phyloP scores from a whole-genome alignment of 1,140 invertebrate species.

The Mizuhopecten yessoensis region DNA sequence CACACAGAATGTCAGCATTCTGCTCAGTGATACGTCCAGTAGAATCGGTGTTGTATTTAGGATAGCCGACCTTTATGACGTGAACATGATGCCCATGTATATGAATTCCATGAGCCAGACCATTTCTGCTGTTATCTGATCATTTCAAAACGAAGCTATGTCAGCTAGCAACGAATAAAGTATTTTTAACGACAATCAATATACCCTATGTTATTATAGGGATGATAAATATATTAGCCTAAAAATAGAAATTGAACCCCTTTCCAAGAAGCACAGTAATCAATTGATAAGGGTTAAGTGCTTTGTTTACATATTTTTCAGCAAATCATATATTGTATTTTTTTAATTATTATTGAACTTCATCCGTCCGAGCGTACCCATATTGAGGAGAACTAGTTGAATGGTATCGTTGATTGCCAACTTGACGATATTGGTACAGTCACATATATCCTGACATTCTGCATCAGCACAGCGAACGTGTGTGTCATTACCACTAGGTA shows the following conservation, averaged over 20 bases:
- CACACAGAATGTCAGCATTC: conserved; percentile 42
- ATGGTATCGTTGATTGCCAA: neutral
- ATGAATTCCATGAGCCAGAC: conserved; percentile 41
- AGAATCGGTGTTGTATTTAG: neutral
- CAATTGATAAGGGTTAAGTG: too few species aligned
- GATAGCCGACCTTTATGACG: conserved; percentile 41
- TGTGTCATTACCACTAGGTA: neutral
- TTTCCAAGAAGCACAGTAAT: too few species aligned
- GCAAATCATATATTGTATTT: too few species aligned
- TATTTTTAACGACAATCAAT: too few species aligned
- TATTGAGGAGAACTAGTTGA: neutral
- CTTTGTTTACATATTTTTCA: too few species aligned
- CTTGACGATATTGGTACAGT: conserved; percentile 8
- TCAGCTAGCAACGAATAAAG: too few species aligned
- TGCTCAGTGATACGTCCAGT: neutral
- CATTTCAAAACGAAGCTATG: too few species aligned
- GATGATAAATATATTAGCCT: too few species aligned
- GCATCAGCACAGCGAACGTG: neutral
- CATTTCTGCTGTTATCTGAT: neutral
- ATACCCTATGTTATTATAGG: too few species aligned
- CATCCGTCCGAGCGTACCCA: neutral
- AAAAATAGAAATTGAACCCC: too few species aligned
- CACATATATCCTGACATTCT: neutral
- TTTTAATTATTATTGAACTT: too few species aligned
- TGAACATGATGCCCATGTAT: conserved; percentile 50